These are phyloP conservation scores for Mesorhabditis belari DNA, from an alignment of 2,888 invertebrate species.

Conservation along the genomic window DNA sequence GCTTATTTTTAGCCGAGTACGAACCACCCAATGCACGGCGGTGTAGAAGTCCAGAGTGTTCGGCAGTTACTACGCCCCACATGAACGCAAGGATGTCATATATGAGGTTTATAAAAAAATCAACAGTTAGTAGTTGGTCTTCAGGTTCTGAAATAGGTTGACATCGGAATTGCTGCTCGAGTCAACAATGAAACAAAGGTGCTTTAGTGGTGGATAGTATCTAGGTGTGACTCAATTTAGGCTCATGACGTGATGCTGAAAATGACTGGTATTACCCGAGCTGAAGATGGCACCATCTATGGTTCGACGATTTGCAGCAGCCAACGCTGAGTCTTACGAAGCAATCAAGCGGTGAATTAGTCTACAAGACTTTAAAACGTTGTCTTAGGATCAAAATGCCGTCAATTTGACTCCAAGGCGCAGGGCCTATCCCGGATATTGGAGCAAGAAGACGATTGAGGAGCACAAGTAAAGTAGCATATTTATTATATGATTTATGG, in stretches of 20 bases:
- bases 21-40: constrained; percentile 40
- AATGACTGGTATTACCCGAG: too few species aligned
- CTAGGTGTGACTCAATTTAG: too few species aligned
- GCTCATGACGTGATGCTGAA: too few species aligned
- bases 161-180: constrained; percentile 73
- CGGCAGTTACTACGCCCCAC: constrained; percentile 39
- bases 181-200: constrained; percentile 53
- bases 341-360: constrained; percentile 56
- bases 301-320: constrained; percentile 76
- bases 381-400: too few species aligned
- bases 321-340: constrained; percentile 51
- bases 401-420: constrained; percentile 8
- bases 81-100: constrained; percentile 26
- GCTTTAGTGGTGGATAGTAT: constrained; percentile 23
- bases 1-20: too few species aligned
- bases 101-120: too few species aligned
- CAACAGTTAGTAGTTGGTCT: too few species aligned
- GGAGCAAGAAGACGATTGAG: constrained; percentile 32
- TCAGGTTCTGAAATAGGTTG: constrained; percentile 74
- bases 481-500: too few species aligned
- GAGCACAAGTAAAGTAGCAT: too few species aligned
- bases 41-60: constrained; percentile 45
- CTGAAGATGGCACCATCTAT: constrained; percentile 72
- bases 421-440: constrained; percentile 34
- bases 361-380: too few species aligned